These are phyloP conservation scores for Eurystomus gularis DNA, from an alignment of 2,113 vertebrate genomes.

Conservation along the genomic window DNA sequence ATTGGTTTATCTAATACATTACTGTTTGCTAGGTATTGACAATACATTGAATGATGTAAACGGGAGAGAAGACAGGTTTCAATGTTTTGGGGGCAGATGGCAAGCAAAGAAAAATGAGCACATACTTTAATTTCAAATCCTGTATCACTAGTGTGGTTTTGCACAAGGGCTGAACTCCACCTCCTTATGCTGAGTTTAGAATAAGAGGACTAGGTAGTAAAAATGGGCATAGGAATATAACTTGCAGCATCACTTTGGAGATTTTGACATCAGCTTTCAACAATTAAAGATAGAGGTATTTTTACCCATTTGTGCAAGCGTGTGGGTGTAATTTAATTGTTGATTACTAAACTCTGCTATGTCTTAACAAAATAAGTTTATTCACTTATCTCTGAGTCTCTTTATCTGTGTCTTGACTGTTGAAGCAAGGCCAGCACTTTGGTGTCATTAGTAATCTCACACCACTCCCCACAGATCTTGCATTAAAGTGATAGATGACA, in stretches of 20 bases:
- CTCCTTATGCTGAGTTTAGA: neutral
- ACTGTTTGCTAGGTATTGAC: neutral
- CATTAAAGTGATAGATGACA: neutral
- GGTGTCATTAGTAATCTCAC: constrained; percentile 29
- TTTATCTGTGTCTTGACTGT: constrained; percentile 50
- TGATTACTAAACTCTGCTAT: constrained; percentile 55
- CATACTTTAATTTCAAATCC: neutral
- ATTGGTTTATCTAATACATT: neutral
- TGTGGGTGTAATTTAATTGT: constrained; percentile 36
- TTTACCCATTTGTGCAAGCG: constrained; percentile 64
- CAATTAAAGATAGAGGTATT: constrained; percentile 59
- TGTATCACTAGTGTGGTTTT: neutral
- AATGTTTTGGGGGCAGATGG: neutral
- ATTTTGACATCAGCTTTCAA: neutral
- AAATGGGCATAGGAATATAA: neutral
- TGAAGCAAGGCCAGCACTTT: constrained; percentile 74
- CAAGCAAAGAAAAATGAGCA: neutral
- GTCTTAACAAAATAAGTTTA: constrained; percentile 60
- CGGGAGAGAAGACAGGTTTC: neutral
- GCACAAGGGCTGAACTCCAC: neutral
- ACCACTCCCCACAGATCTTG: neutral
- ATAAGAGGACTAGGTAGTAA: neutral
- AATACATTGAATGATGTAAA: neutral
- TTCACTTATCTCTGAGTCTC: constrained; percentile 49
- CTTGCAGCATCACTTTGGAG: neutral